Percentiles rank a stretch among this genome's conserved stretches.
These are phyloP conservation scores for Platycheirus rosarum DNA, from an alignment of 2,888 invertebrate genomes.

Conservation along the genomic window DNA sequence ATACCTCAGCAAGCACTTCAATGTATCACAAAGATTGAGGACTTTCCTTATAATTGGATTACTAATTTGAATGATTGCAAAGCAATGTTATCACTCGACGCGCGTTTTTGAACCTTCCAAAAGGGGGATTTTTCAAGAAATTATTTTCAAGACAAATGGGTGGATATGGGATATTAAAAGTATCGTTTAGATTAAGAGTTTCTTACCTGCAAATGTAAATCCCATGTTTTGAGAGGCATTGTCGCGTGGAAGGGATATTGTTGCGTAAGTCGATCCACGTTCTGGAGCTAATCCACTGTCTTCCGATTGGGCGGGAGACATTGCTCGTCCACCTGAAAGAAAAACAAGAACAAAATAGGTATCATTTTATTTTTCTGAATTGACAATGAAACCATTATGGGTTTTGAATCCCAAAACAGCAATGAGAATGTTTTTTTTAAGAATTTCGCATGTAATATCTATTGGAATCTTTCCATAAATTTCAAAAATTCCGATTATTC, in stretches of 20 bases:
- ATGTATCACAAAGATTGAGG: slow-evolving; percentile 53
- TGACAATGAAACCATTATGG: too few relatives aligned
- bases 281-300: slow-evolving; percentile 82
- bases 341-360: not conserved
- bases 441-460: too few relatives aligned
- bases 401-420: too few relatives aligned
- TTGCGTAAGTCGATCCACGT: slow-evolving; percentile 82
- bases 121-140: not conserved
- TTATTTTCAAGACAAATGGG: slow-evolving; percentile 38
- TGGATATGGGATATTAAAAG: slow-evolving; percentile 27
- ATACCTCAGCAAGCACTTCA: slow-evolving; percentile 55
- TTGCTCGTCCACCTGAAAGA: slow-evolving; percentile 82
- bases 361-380: too few relatives aligned
- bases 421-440: too few relatives aligned
- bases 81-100: slow-evolving; percentile 19
- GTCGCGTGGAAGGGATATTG: slow-evolving; percentile 82
- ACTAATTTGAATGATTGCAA: slow-evolving; percentile 52
- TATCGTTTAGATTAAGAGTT: not conserved
- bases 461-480: too few relatives aligned
- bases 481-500: too few relatives aligned
- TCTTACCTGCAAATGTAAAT: slow-evolving; percentile 82
- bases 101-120: not conserved
- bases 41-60: slow-evolving; percentile 62
- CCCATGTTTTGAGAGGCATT: slow-evolving; percentile 81
- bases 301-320: slow-evolving; percentile 83